Percentiles rank a stretch among this genome's conserved stretches.
phyloP scores from a whole-genome alignment of 1,140 invertebrate genomes.

The Aplysia californica region DNA sequence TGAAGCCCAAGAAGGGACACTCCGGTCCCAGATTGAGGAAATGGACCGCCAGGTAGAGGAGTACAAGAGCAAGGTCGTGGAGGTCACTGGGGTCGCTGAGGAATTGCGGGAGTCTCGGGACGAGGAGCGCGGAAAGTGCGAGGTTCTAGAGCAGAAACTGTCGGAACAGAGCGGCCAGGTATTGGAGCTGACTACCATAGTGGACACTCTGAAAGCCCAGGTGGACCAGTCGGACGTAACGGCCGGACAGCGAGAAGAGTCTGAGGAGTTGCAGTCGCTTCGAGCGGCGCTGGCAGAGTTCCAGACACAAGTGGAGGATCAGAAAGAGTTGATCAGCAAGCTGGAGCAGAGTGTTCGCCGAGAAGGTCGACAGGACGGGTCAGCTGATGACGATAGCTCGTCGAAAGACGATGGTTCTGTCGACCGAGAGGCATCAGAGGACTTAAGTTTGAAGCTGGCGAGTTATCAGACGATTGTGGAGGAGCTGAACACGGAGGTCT shows the following conservation, averaged over 20 bases:
- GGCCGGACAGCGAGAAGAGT: neutral
- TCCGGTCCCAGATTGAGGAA: neutral
- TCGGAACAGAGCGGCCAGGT: constrained; percentile 13
- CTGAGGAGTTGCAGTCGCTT: constrained; percentile 21
- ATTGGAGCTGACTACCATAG: constrained; percentile 1
- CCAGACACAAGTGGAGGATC: constrained; percentile 23
- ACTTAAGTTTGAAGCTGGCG: neutral
- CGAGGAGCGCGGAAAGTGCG: constrained; percentile 1
- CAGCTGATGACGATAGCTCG: neutral
- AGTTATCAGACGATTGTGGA: constrained; percentile 14
- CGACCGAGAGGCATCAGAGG: neutral
- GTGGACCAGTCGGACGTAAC: neutral
- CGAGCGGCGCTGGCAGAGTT: constrained; percentile 21
- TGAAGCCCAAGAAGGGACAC: constrained; percentile 3
- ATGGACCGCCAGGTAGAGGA: constrained; percentile 18
- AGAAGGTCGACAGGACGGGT: neutral
- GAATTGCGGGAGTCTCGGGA: neutral
- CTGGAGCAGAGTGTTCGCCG: neutral
- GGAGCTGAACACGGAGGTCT: constrained; percentile 17
- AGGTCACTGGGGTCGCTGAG: too few species aligned
- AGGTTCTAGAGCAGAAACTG: constrained; percentile 17
- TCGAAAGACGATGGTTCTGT: too few species aligned
- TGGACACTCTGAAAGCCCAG: constrained; percentile 6
- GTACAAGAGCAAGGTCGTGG: constrained; percentile 7
- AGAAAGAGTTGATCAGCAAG: neutral